Conservation (phyloP, 2,113 vertebrate genomes). For the Murina feae region DNA sequence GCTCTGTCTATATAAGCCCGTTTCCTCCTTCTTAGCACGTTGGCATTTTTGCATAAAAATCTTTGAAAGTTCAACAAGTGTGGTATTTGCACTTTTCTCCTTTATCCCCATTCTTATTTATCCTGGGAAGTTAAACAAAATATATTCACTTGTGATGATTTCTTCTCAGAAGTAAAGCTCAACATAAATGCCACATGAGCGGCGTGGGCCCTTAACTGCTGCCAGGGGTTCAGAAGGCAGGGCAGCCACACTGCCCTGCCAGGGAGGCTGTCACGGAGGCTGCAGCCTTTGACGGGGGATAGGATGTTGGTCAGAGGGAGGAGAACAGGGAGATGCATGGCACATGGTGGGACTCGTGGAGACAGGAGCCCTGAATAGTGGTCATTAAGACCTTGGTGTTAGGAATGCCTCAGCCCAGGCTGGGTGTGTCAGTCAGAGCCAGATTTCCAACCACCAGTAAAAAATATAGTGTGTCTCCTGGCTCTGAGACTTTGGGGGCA, state of each 20-base stretch:
- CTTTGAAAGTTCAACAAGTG: neutral
- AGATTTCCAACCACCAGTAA: neutral
- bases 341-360: neutral
- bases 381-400: neutral
- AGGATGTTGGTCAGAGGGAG: neutral
- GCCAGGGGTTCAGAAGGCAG: neutral
- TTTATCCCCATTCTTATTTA: neutral
- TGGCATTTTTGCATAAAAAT: neutral
- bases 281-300: neutral
- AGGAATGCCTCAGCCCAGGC: neutral
- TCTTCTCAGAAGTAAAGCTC: neutral
- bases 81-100: neutral
- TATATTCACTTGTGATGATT: neutral
- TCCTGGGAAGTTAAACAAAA: neutral
- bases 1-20: neutral
- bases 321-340: no score
- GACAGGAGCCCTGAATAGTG: neutral
- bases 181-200: neutral
- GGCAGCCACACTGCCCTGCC: no score
- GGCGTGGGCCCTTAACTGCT: neutral
- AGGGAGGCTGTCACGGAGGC: neutral
- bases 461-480: neutral
- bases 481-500: neutral
- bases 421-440: neutral
- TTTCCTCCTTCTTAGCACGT: neutral